Evolutionary conservation across 2,888 invertebrate genomes (phyloP).

Genomic region (Onchidella celtica): DNA sequence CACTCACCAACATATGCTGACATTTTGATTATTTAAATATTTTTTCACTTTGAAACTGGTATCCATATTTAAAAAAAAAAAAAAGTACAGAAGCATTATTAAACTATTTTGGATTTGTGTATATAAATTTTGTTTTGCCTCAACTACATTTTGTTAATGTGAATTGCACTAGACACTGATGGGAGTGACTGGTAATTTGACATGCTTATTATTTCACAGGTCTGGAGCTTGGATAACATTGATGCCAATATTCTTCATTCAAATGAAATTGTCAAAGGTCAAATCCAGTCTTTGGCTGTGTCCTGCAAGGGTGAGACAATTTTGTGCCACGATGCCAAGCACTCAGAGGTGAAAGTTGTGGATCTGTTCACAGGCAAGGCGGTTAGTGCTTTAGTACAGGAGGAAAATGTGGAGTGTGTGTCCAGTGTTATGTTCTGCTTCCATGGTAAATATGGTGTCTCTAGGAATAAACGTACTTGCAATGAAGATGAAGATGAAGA

Average conservation of each 20-base stretch:
- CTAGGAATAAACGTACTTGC: conserved; percentile 55
- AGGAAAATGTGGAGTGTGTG: conserved; percentile 57
- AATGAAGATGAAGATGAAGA: conserved; percentile 37
- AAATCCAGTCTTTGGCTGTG: conserved; percentile 58
- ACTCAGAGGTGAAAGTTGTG: conserved; percentile 71
- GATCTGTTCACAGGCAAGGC: conserved; percentile 62
- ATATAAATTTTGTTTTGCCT: no score
- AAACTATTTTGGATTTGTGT: no score
- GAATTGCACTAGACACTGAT: no score
- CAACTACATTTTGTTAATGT: no score
- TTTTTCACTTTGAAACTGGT: no score
- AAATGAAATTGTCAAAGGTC: conserved; percentile 64
- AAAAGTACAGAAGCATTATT: no score
- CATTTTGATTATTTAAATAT: no score
- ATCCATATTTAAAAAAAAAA: no score
- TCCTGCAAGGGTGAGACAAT: conserved; percentile 56
- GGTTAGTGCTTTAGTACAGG: conserved; percentile 64
- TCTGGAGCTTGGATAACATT: conserved; percentile 75
- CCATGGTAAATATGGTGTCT: conserved; percentile 63
- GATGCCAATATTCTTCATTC: conserved; percentile 68
- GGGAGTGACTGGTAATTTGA: no score
- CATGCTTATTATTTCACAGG: conserved; percentile 43
- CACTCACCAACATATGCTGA: no score
- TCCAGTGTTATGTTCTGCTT: conserved; percentile 63
- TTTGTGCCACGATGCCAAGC: conserved; percentile 59